Evolutionary conservation across 2,797 vertebrate genomes (phyloP).

Genomic region (Crocodylus rhombifer): DNA sequence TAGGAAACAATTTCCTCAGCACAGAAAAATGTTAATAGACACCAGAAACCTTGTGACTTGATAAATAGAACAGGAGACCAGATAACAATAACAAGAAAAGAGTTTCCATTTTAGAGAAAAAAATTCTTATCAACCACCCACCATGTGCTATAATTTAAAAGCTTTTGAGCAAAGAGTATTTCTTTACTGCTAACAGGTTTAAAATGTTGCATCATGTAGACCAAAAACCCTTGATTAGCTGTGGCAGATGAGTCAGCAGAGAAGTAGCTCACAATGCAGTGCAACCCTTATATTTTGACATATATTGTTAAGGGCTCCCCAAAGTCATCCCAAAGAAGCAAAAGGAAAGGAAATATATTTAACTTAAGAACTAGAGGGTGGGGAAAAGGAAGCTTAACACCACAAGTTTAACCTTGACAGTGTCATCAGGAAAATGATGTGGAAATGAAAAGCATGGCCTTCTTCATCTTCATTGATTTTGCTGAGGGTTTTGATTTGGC

Average conservation of each 20-base stretch:
- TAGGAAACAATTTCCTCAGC: slow-evolving; percentile 5
- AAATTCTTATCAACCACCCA: slow-evolving; percentile 63
- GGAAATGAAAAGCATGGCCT: neutral
- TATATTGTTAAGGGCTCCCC: slow-evolving; percentile 36
- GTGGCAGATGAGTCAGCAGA: slow-evolving; percentile 61
- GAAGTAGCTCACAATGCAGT: slow-evolving; percentile 30
- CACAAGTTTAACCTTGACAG: slow-evolving; percentile 18
- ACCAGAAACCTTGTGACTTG: slow-evolving; percentile 35
- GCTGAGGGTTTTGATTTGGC: slow-evolving; percentile 11
- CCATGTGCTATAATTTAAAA: slow-evolving; percentile 69
- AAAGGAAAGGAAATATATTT: neutral
- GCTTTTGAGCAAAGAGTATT: slow-evolving; percentile 61
- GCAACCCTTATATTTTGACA: slow-evolving; percentile 57
- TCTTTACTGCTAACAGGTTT: slow-evolving; percentile 59
- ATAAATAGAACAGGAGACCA: slow-evolving; percentile 51
- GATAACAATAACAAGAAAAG: slow-evolving; percentile 45
- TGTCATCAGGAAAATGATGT: neutral
- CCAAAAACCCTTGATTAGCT: slow-evolving; percentile 65
- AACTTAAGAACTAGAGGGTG: neutral
- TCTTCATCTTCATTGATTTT: neutral
- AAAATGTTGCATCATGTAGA: slow-evolving; percentile 49
- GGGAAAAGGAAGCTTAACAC: neutral
- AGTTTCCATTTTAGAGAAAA: slow-evolving; percentile 36
- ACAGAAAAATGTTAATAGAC: slow-evolving; percentile 38
- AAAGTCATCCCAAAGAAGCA: slow-evolving; percentile 38